Evolutionary conservation across 2,113 vertebrate genomes (phyloP).

Genomic region (Tretioscincus oriximinensis): DNA sequence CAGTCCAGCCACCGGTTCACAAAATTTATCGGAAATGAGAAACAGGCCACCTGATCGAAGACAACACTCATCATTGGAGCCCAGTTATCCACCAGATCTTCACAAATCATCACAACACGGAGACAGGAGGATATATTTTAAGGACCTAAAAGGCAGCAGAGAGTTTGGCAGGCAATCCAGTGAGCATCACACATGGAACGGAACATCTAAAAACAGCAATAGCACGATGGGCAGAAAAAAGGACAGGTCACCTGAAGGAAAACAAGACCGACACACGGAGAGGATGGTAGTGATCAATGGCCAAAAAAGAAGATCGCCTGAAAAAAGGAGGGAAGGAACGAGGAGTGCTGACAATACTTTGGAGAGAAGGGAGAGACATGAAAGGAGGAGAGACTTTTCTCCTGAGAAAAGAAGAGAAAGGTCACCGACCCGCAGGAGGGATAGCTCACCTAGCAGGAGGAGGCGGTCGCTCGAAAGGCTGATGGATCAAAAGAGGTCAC

Average conservation of each 20-base stretch:
- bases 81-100: conserved; percentile 87
- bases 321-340: conserved; percentile 78
- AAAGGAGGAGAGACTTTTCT: conserved; percentile 75
- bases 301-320: conserved; percentile 77
- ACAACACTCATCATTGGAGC: conserved; percentile 83
- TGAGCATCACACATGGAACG: conserved; percentile 87
- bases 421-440: conserved; percentile 55
- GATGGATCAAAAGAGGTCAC: conserved; percentile 72
- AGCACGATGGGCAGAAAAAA: conserved; percentile 76
- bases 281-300: conserved; percentile 72
- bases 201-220: conserved; percentile 82
- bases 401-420: conserved; percentile 75
- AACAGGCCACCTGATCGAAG: conserved; percentile 72
- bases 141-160: conserved; percentile 74
- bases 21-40: conserved; percentile 95
- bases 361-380: conserved; percentile 71
- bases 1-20: conserved; percentile 86
- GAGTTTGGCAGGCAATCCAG: conserved; percentile 82
- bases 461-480: conserved; percentile 81
- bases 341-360: conserved; percentile 86
- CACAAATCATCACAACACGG: conserved; percentile 88
- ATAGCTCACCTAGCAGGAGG: conserved; percentile 61
- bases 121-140: conserved; percentile 81
- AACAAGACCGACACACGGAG: conserved; percentile 73
- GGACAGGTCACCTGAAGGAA: conserved; percentile 81